phyloP scores from a whole-genome alignment of 2,797 vertebrate genomes.

The Neosilurus mollespiculum region DNA sequence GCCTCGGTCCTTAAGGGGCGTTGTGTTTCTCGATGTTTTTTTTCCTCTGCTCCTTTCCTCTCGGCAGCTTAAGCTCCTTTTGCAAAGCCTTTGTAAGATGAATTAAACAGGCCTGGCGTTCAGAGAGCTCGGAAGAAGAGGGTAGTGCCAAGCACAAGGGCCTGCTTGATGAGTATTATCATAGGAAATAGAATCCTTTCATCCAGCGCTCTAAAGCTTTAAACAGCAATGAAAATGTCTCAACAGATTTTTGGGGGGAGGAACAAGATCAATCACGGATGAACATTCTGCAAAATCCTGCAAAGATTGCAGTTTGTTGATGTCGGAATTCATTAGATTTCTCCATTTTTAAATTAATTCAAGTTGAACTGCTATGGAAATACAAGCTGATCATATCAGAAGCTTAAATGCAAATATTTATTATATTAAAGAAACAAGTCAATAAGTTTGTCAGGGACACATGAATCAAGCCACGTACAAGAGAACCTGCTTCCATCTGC shows the following conservation, averaged over 20 bases:
- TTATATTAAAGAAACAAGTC: background rate
- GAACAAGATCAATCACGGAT: background rate
- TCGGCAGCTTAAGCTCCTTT: constrained; percentile 73
- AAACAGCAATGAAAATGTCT: background rate
- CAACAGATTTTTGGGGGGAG: too few species aligned
- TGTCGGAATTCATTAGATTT: background rate
- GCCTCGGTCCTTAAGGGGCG: constrained; percentile 68
- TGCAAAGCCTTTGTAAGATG: constrained; percentile 75
- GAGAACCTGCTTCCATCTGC: too few species aligned
- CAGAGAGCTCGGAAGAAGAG: constrained; percentile 67
- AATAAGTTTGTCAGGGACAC: background rate
- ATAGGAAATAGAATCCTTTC: constrained; percentile 76
- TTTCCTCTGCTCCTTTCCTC: constrained; percentile 41
- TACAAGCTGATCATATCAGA: background rate
- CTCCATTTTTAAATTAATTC: background rate
- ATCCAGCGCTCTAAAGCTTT: constrained; percentile 68
- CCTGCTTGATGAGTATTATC: constrained; percentile 51
- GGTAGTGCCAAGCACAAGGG: constrained; percentile 43
- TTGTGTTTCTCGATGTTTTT: constrained; percentile 71
- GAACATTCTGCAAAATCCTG: background rate
- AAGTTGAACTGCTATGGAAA: background rate
- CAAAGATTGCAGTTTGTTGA: background rate
- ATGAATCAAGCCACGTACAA: too few species aligned
- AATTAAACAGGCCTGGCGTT: constrained; percentile 76
- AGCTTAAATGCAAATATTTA: background rate